These are phyloP conservation scores for Plestiodon gilberti DNA, from an alignment of 2,113 vertebrate species.

Conservation along the genomic window DNA sequence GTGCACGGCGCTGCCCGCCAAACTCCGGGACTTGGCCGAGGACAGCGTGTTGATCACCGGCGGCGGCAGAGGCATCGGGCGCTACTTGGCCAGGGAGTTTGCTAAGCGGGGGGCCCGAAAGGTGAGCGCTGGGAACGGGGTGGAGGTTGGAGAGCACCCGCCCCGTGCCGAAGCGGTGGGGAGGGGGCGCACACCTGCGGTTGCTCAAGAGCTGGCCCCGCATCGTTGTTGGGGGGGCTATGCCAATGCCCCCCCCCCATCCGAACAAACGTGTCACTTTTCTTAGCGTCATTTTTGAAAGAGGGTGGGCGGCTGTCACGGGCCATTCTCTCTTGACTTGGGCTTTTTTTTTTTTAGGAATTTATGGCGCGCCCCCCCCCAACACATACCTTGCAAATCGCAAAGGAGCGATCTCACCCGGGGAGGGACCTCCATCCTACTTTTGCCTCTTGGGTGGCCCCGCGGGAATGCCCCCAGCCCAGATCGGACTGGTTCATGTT, in stretches of 20 bases:
- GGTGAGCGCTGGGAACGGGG: slow-evolving; percentile 76
- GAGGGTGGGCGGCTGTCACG: too few relatives aligned
- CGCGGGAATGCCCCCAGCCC: neutral
- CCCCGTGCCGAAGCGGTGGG: neutral
- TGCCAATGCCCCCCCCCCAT: too few relatives aligned
- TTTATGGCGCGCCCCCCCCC: neutral
- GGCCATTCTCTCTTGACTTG: too few relatives aligned
- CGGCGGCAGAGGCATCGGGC: slow-evolving; percentile 95
- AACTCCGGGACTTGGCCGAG: slow-evolving; percentile 82
- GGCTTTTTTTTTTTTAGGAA: too few relatives aligned
- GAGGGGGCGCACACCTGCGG: fast-evolving
- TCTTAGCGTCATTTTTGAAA: too few relatives aligned
- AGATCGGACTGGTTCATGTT: neutral
- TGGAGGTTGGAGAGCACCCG: neutral
- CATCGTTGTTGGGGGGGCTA: too few relatives aligned
- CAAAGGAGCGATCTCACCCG: neutral
- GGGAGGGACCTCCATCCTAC: neutral
- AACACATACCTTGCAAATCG: neutral
- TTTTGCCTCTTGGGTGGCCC: neutral
- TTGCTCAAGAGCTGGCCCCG: too few relatives aligned
- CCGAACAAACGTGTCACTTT: too few relatives aligned
- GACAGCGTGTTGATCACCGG: slow-evolving; percentile 94
- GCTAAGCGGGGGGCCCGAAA: slow-evolving; percentile 88
- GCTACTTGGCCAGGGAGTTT: slow-evolving; percentile 92
- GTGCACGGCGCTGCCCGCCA: slow-evolving; percentile 79